Evolutionary conservation across 2,888 invertebrate genomes (phyloP).

Genomic region (Drosophila anomalipes): DNA sequence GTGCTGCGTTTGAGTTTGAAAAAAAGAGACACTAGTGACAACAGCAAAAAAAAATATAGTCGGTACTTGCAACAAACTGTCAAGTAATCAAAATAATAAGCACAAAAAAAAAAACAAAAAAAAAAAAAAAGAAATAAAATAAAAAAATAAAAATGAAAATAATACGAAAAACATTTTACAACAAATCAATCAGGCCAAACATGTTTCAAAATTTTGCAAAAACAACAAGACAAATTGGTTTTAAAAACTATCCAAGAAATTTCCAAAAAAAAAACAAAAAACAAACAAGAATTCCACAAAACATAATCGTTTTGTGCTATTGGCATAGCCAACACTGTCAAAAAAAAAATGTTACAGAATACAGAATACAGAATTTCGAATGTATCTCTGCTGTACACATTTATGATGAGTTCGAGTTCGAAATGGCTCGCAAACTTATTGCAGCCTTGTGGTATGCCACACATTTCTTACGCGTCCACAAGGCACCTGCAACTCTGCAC

Average conservation of each 20-base stretch:
- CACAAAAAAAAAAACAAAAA: conserved; percentile 41
- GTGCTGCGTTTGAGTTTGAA: conserved; percentile 82
- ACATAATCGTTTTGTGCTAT: conserved; percentile 18
- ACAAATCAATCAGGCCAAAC: conserved; percentile 86
- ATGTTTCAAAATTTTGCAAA: conserved; percentile 85
- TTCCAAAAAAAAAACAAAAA: not conserved
- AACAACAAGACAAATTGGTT: conserved; percentile 67
- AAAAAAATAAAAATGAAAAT: conserved; percentile 46
- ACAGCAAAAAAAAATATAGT: conserved; percentile 54
- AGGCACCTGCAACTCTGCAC: conserved; percentile 6
- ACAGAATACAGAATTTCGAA: conserved; percentile 8
- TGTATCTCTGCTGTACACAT: conserved; percentile 1
- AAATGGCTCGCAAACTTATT: conserved; percentile 23
- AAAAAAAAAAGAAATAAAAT: conserved; percentile 2
- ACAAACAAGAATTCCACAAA: conserved; percentile 19
- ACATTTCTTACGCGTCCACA: conserved; percentile 14
- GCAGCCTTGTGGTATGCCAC: conserved; percentile 39
- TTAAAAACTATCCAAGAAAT: conserved; percentile 49
- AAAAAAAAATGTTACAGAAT: not conserved
- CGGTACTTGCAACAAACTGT: conserved; percentile 56
- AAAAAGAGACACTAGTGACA: conserved; percentile 86
- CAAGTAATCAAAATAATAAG: conserved; percentile 58
- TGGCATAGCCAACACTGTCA: conserved; percentile 17
- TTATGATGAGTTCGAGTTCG: conserved; percentile 27
- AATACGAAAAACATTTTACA: conserved; percentile 72